A percentile compares a stretch with the other conserved stretches of the same genome.
These are phyloP conservation scores for Drosophila subobscura DNA, from an alignment of 1,140 invertebrate genomes.

Conservation along the genomic window DNA sequence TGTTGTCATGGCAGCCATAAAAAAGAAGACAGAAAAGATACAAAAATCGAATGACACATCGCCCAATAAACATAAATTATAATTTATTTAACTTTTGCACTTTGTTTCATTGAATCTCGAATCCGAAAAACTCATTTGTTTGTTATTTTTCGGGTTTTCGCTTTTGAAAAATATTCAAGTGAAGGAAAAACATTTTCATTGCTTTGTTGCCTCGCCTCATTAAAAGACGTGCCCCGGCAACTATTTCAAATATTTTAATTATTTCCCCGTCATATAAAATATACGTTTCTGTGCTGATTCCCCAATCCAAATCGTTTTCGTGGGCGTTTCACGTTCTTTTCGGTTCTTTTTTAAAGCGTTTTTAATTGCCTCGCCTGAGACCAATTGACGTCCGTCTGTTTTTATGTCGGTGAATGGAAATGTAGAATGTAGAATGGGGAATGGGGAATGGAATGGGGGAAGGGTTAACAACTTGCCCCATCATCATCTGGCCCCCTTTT, in stretches of 20 bases:
- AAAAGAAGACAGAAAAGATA: constrained; percentile 23
- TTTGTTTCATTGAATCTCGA: constrained; percentile 56
- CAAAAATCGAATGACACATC: constrained; percentile 68
- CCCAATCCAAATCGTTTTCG: constrained; percentile 7
- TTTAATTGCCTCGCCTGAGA: constrained; percentile 68
- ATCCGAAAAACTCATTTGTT: constrained; percentile 57
- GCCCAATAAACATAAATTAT: constrained; percentile 81
- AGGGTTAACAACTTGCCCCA: constrained; percentile 36
- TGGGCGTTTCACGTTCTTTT: constrained; percentile 45
- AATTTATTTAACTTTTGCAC: constrained; percentile 76
- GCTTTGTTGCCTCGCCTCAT: constrained; percentile 51
- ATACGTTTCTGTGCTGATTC: neutral
- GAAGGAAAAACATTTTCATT: constrained; percentile 40
- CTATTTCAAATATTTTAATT: constrained; percentile 76
- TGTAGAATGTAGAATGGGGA: neutral
- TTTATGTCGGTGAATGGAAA: neutral
- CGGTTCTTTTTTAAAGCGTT: constrained; percentile 53
- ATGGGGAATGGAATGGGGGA: neutral
- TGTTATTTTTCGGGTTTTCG: constrained; percentile 46
- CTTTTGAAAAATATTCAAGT: constrained; percentile 17
- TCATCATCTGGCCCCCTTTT: constrained; percentile 25
- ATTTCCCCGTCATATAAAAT: constrained; percentile 64
- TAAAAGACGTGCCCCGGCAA: constrained; percentile 64
- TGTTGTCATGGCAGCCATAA: constrained; percentile 60
- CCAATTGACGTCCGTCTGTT: constrained; percentile 67